Conservation (phyloP, 2,797 vertebrate species). For the Alcedo atthis region DNA sequence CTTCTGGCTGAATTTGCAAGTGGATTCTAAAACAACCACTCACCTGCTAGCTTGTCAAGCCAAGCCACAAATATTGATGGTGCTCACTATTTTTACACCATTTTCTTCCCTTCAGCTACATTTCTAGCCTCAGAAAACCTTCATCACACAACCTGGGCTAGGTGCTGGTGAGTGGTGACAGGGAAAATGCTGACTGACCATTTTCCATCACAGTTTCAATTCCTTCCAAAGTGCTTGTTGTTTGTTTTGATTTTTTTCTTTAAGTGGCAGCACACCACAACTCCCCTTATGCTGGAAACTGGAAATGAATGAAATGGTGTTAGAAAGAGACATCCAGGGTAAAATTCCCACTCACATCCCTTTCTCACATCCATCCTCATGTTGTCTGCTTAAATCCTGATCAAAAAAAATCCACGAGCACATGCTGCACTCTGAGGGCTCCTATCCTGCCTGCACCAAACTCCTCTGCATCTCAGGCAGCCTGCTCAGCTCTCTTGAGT, state of each 20-base stretch:
- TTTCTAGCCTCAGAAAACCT: neutral
- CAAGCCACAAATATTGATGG: neutral
- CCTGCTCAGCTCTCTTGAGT: neutral
- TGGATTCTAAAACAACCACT: fast-evolving
- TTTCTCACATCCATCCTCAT: neutral
- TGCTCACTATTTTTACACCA: fast-evolving
- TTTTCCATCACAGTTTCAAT: neutral
- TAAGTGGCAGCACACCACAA: neutral
- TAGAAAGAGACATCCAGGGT: neutral
- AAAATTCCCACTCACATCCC: neutral
- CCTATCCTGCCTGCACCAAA: neutral
- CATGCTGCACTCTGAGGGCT: neutral
- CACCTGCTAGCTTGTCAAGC: neutral
- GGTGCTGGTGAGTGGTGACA: neutral
- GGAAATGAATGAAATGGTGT: neutral
- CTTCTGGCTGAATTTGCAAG: neutral
- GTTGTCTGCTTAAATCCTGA: neutral
- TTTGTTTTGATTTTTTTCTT: too few species aligned
- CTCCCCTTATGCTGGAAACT: neutral
- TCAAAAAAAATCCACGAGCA: neutral
- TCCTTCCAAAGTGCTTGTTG: neutral
- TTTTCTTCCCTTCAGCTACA: neutral
- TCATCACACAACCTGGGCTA: neutral
- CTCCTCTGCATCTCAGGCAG: neutral
- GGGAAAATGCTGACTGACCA: neutral